These are phyloP conservation scores for Parotia lawesii DNA, from an alignment of 2,113 vertebrate genomes.

Conservation along the genomic window DNA sequence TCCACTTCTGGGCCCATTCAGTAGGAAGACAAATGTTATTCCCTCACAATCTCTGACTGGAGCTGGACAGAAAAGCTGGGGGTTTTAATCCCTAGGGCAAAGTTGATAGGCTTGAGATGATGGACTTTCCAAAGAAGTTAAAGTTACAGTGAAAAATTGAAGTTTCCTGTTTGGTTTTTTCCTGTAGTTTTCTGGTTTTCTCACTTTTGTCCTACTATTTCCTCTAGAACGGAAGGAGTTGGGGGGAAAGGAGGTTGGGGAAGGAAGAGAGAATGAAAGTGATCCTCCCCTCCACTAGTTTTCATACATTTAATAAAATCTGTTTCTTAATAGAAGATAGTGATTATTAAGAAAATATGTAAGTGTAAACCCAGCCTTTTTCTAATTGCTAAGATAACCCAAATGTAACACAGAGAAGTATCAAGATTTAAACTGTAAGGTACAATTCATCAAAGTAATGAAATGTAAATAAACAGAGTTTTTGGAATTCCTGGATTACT, in stretches of 20 bases:
- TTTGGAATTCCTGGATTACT: conserved; percentile 22
- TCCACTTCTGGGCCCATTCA: background rate
- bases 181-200: background rate
- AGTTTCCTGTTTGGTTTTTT: background rate
- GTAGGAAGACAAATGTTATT: conserved; percentile 4
- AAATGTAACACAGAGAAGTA: background rate
- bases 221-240: background rate
- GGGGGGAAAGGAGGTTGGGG: background rate
- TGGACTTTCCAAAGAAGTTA: background rate
- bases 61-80: background rate
- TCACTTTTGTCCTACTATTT: background rate
- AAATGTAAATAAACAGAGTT: conserved; percentile 17
- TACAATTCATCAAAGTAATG: background rate
- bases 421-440: background rate
- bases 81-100: background rate
- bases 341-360: background rate
- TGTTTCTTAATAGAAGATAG: background rate
- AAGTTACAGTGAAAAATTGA: background rate
- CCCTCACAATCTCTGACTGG: background rate
- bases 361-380: background rate
- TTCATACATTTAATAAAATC: background rate
- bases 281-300: background rate
- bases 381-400: background rate
- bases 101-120: background rate
- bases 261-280: background rate